Conservation (phyloP, 2,797 vertebrate genomes). For the Fistularia tabacaria region DNA sequence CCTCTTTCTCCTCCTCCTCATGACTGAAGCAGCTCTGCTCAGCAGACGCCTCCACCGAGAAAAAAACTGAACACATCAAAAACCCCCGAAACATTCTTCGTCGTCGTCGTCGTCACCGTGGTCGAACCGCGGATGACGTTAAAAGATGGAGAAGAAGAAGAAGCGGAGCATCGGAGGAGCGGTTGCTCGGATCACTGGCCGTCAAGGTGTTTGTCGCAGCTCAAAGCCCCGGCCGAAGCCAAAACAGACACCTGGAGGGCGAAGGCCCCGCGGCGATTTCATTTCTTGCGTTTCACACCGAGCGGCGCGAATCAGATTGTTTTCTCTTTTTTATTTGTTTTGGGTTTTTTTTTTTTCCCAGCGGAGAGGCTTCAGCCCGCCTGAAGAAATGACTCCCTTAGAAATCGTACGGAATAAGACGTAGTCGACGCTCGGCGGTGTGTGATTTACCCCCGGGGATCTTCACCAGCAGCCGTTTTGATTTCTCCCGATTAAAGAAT, state of each 20-base stretch:
- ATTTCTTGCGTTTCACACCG: slow-evolving; percentile 40
- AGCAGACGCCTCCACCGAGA: too few species aligned
- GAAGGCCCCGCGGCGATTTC: too few species aligned
- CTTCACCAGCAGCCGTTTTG: slow-evolving; percentile 40
- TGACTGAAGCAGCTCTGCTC: background rate
- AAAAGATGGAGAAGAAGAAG: slow-evolving; percentile 31
- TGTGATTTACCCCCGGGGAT: slow-evolving; percentile 37
- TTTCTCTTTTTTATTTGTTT: slow-evolving; percentile 42
- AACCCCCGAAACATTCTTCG: too few species aligned
- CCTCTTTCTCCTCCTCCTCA: background rate
- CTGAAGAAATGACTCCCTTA: slow-evolving; percentile 39
- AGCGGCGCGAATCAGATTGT: slow-evolving; percentile 35
- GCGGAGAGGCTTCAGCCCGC: slow-evolving; percentile 26
- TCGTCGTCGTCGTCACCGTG: background rate
- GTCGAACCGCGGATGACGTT: slow-evolving; percentile 53
- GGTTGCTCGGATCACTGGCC: too few species aligned
- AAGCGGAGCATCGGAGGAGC: too few species aligned
- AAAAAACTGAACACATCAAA: too few species aligned
- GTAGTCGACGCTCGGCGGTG: slow-evolving; percentile 59
- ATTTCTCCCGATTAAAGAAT: slow-evolving; percentile 64
- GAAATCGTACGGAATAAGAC: slow-evolving; percentile 39
- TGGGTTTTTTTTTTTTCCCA: slow-evolving; percentile 30
- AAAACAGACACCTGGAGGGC: slow-evolving; percentile 17
- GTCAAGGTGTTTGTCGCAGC: too few species aligned
- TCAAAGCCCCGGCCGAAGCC: too few species aligned